These are phyloP conservation scores for Morphnarchus princeps DNA, from an alignment of 2,113 vertebrate genomes.

Conservation along the genomic window DNA sequence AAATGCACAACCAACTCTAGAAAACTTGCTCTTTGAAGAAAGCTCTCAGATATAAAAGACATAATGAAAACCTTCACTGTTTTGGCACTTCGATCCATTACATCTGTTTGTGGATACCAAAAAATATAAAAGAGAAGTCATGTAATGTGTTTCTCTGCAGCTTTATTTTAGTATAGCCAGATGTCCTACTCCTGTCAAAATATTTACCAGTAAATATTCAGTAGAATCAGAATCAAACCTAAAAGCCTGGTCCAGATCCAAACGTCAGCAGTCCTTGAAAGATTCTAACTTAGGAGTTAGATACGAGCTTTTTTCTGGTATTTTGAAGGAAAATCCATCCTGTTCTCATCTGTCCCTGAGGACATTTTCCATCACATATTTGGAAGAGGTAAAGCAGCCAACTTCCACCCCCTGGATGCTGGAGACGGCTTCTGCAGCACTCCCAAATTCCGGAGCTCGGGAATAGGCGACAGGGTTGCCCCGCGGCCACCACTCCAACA, in stretches of 20 bases:
- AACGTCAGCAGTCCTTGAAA: not conserved
- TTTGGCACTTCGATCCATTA: conserved; percentile 10
- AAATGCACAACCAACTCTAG: not conserved
- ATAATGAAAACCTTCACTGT: conserved; percentile 40
- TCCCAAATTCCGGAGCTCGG: not conserved
- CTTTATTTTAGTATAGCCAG: conserved; percentile 39
- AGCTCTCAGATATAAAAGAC: not conserved
- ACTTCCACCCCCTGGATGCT: not conserved
- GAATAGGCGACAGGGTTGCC: not conserved
- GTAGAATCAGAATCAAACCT: not conserved
- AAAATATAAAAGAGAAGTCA: not conserved
- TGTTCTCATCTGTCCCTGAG: not conserved
- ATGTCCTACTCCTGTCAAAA: conserved; percentile 38
- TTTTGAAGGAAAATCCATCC: conserved; percentile 2
- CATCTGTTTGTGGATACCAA: conserved; percentile 34
- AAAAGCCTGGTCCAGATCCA: not conserved
- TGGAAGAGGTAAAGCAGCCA: not conserved
- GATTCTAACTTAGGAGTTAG: not conserved
- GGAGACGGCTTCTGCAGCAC: not conserved
- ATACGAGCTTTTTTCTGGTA: not conserved
- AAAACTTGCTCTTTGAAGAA: conserved; percentile 33
- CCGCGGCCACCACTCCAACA: accelerated
- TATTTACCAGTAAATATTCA: conserved; percentile 2
- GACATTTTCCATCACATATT: not conserved
- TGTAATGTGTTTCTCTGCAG: conserved; percentile 22